These are phyloP conservation scores for Caenorhabditis elegans DNA, from an alignment of 1,140 invertebrate genomes.

Conservation along the genomic window WBcel235 BX284602.5:9594501-9595000, in stretches of 20 bases:
- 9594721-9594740: constrained; percentile 4
- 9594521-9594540: not conserved
- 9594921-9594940: too few relatives aligned
- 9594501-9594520: constrained; percentile 6
- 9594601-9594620: not conserved
- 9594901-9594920: too few relatives aligned
- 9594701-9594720: too few relatives aligned
- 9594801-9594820: not conserved
- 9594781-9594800: not conserved
- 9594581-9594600: not conserved
- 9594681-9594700: not conserved
- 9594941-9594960: too few relatives aligned
- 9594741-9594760: not conserved
- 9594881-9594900: not conserved
- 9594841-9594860: not conserved
- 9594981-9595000: too few relatives aligned
- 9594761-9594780: not conserved
- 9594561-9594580: not conserved
- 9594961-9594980: too few relatives aligned
- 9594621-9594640: not conserved
- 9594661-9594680: not conserved
- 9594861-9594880: not conserved
- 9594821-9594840: constrained; percentile 3
- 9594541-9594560: not conserved
- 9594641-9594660: not conserved